Evolutionary conservation across 2,888 invertebrate genomes (phyloP), one percentile per base, ranked within the genome.

Genomic region (Gibbula magus): DNA sequence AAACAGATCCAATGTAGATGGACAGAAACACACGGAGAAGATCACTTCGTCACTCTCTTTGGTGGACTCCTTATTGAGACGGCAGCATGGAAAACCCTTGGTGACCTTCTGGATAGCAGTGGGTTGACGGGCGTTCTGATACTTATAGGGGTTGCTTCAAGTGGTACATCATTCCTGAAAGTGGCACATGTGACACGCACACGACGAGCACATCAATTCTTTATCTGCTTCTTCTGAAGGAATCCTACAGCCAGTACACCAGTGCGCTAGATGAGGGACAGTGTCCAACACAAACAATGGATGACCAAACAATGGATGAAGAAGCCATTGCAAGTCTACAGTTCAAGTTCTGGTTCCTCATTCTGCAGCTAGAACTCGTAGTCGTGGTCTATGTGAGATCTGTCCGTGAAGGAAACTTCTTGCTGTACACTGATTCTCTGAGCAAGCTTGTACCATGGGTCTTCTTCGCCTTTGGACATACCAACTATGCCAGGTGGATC

Each of bases 281-380:
- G 52, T 25, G 4, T 5, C 51, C 75, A 22, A 20, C 54, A 5
- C 73, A n/a, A n/a, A n/a, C 18, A n/a, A 77, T 79, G 76, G 66
- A 61, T 61, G 16, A 4, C 8, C n/a, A n/a, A n/a, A n/a, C n/a
- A 16, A 67, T 10, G 76, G 56, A 3, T 32, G 25, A 5, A 56
- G 18, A 32, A 54, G 18, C n/a, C n/a, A n/a, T n/a, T n/a, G n/a
- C n/a, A n/a, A 25, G 70, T 66, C 79, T 78, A 16, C 32, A 56
- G 39, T 83, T 83, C 45, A 0, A 8, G 18, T 83, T 75, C 79
- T 83, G 80, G 73, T 18, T 16, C 32, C 25, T 73, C n/a, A 39
- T 73, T 20, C 29, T 73, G 32, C 16, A 35, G 18, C 25, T 32
- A 16, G 73, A 73, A 20, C 13, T 35, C 18, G 10, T 29, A 16